Base-by-base conservation (phyloP, 2,113 vertebrate genomes). In the Egretta garzetta region DNA sequence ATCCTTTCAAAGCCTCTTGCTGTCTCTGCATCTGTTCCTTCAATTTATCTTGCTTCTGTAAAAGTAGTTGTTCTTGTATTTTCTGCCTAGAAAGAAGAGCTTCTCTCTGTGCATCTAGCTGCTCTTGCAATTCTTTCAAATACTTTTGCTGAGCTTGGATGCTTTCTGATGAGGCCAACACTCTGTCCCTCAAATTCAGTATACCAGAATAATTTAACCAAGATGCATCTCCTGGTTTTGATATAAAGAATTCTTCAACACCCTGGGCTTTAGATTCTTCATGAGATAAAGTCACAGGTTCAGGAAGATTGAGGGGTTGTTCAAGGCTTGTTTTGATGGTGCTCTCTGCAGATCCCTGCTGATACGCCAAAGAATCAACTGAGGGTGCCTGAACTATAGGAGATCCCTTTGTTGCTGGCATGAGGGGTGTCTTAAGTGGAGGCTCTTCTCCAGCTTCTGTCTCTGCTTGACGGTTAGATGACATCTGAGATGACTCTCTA, bases 1-100 rank as follows among this genome's bases (percentile, higher is more conserved):
- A 95, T 58, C 89, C 85, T 92, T 97, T 97, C 95, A 98, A 82
- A 28, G 91, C 96, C 59, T 98, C 97, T 79, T 97, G 97, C 43
- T 97, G 97, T 73, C 90, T 98, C 66, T 97, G 94, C 90, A 98
- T 97, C 75, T 98, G 98, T 49, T 98, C 96, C 39, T 98, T 97
- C 93, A 98, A 32, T 37, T 88, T 86, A 68, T 86, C 92, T 67
- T 98, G 97, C 58, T 95, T 98, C 70, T 95, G 94, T 28, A 96
- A 14, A 35, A 97, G 97, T 19, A 96, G 37, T 45, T 98, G 97
- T 75, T 98, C 97, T n/a, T 98, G 98, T 55, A 93, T 84, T 91
- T 90, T 98, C 67, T 98, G 98, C 43, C 98, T 98, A 85, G 33
- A 93, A 60, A 91, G 76, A 41, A 98, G 81, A 56, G 94, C 91